phyloP scores from a whole-genome alignment of 2,113 vertebrate species.

The Paradisaea rubra region DNA sequence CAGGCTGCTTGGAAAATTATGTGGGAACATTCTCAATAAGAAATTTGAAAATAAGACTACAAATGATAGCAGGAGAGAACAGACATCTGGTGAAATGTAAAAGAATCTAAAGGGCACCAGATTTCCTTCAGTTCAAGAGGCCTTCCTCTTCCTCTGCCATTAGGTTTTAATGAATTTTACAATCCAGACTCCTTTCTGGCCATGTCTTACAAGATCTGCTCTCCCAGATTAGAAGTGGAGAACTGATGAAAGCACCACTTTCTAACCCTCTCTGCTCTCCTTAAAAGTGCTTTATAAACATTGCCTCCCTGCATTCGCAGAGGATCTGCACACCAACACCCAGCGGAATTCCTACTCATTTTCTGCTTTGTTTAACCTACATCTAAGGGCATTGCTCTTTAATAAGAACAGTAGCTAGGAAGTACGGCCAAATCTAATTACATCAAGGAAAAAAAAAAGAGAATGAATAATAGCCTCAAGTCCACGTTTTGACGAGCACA shows the following conservation, averaged over 20 bases:
- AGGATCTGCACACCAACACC: background rate
- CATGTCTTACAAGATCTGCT: background rate
- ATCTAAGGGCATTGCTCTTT: background rate
- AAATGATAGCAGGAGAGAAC: background rate
- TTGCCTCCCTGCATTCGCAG: background rate
- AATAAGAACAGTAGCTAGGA: background rate
- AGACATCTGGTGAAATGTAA: background rate
- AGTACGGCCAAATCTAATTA: slow-evolving; percentile 8
- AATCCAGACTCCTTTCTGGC: background rate
- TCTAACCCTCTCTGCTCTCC: background rate
- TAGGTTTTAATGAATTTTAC: background rate
- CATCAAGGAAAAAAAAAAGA: background rate
- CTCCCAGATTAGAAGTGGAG: background rate
- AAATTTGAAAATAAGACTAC: background rate
- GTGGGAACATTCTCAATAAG: background rate
- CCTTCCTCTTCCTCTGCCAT: background rate
- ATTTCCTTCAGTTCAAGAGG: background rate
- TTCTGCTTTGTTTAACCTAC: slow-evolving; percentile 44
- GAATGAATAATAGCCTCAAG: background rate
- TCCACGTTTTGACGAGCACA: background rate
- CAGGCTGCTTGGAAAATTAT: background rate
- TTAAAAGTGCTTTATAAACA: background rate
- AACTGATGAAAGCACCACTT: background rate
- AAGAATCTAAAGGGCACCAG: background rate
- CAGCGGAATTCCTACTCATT: background rate